Evolutionary conservation across 2,888 invertebrate species (phyloP).

Genomic region (Sthenelais limicola): DNA sequence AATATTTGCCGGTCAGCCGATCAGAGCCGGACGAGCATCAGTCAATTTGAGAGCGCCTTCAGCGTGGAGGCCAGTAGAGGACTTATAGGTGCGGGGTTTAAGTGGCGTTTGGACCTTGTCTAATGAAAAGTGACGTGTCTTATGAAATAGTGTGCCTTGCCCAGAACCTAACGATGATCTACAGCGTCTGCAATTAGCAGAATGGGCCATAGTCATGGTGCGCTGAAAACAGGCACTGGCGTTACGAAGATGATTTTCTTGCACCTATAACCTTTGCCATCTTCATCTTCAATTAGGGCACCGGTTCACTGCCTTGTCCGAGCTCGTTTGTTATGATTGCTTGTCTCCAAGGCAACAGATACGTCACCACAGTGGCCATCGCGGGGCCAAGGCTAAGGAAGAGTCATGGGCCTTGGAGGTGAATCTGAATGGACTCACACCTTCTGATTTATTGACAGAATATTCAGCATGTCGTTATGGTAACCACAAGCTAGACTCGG

Average conservation of each 20-base stretch:
- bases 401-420: not conserved
- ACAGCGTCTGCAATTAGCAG: conserved; percentile 23
- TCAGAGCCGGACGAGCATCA: not conserved
- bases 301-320: not conserved
- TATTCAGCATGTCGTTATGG: conserved; percentile 22
- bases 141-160: conserved; percentile 28
- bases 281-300: conserved; percentile 24
- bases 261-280: conserved; percentile 30
- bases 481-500: no score
- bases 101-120: no score
- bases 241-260: not conserved
- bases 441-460: conserved; percentile 11
- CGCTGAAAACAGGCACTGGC: not conserved
- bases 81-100: no score
- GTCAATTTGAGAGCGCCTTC: not conserved
- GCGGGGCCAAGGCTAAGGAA: not conserved
- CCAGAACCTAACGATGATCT: conserved; percentile 29
- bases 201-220: not conserved
- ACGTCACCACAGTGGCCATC: not conserved
- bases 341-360: conserved; percentile 1
- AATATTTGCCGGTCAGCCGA: conserved; percentile 2
- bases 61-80: not conserved
- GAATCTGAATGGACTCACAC: not conserved
- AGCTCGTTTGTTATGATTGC: conserved; percentile 15
- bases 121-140: conserved; percentile 37